Base-by-base conservation (phyloP, 1,140 invertebrate species). In the Pectinophora gossypiella region DNA sequence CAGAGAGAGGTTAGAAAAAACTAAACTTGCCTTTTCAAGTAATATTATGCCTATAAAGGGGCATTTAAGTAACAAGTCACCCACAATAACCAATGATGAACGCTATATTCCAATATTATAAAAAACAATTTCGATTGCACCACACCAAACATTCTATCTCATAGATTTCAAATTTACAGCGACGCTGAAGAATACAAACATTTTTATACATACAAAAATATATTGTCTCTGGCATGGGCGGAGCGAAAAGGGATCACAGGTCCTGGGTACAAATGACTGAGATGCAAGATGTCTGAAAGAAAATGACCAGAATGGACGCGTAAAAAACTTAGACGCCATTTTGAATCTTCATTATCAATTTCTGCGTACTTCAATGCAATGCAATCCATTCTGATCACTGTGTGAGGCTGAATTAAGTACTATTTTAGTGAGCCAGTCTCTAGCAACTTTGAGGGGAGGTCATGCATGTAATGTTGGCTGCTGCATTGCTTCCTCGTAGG, bases 41-140 rank as follows among this genome's bases (percentile, higher is more conserved):
- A 15, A 38, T 7, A 38, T n/a, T 7, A 38, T n/a, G 5, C 36
- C 13, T n/a, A 38, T 7, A 3, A n/a, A 38, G n/a, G 9, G 13
- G 36, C 36, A 38, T 19, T 12, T 44, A 44, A 48, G 50, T 36
- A 52, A 49, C 35, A 49, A 52, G 16, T 48, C 46, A 32, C 19
- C 35, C 18, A 38, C 19, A 12, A 15, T 40, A 16, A 6, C 16
- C 15, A 1, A 5, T 18, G 16, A 40, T 16, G 27, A 23, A 23
- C 27, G n/a, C 27, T 32, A 9, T 32, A 23, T 4, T 23, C 10
- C 22, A 32, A 32, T n/a, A 32, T 32, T 32, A 49, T 56, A 59
- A 54, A 56, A 64, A 55, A 62, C 55, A 61, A 64, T 69, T 69
- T 59, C 44, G 58, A 75, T 80, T 72, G 71, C 71, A 80, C 72